Base-by-base conservation (phyloP, 2,797 vertebrate species). In the Ficedula albicollis region DNA sequence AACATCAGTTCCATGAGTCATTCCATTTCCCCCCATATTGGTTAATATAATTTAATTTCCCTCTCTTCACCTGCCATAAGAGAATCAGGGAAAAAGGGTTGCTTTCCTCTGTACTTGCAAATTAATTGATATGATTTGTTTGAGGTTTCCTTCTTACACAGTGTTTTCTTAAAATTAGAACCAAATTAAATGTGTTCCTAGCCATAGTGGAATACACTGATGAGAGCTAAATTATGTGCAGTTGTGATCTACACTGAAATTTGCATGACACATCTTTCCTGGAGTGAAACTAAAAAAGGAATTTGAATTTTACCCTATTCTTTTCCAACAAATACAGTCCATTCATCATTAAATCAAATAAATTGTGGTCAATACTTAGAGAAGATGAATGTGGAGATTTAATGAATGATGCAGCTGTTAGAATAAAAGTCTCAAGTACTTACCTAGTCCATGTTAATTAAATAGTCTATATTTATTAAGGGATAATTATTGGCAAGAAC, bases 81-180 rank as follows among this genome's bases (percentile, higher is more conserved):
- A 90, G 23, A 60, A 89, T 27, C 51, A 60, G 41, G 62, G 22
- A 4, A 32, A 80, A 87, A 80, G 6, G 6, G 27, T 41, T 66
- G 46, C 25, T 93, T 85, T 94, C 55, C 66, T 77, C 73, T 59
- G 32, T 54, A 58, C 15, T 85, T 74, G 21, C 30, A 75, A 79
- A 89, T 89, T 68, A 93, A 89, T 89, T 90, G 25, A 75, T 41
- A 34, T 32, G 60, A 91, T 89, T 92, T 30, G 13, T 63, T 86
- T 85, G 67, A 95, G 55, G n/a, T 68, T 41, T 87, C 55, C 49
- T 81, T 84, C 56, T 75, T 93, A 66, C 87, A 75, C 59, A 27
- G 41, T 66, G n/a, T 7, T 93, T 94, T 74, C 83, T 95, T 93
- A 91, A 97, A 95, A 90, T 91, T 66, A 93, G 85, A 81, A 67